Conservation (phyloP, 2,797 vertebrate genomes). For the Cyclopterus lumpus region DNA sequence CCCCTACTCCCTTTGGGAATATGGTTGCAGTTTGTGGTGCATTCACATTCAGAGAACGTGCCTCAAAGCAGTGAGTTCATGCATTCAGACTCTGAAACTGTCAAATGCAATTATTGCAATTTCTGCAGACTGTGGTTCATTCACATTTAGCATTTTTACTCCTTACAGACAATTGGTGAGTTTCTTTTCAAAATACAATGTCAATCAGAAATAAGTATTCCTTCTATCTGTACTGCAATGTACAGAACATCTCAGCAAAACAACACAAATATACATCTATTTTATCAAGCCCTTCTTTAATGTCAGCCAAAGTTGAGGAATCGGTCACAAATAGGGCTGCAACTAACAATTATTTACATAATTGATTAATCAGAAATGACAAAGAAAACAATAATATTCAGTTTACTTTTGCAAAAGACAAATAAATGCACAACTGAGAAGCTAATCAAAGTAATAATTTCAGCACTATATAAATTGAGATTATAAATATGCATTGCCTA, state of each 20-base stretch:
- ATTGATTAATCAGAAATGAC: neutral
- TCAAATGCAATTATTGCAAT: conserved; percentile 39
- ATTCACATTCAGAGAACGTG: conserved; percentile 56
- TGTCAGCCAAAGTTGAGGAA: neutral
- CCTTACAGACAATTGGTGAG: conserved; percentile 1
- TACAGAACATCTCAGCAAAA: neutral
- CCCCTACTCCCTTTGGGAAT: conserved; percentile 36
- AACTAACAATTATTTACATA: neutral
- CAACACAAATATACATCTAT: neutral
- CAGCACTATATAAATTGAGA: neutral
- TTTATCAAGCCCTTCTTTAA: neutral
- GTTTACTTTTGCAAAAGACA: neutral
- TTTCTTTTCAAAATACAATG: conserved; percentile 9
- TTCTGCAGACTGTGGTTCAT: conserved; percentile 32
- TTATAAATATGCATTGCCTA: neutral
- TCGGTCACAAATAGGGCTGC: neutral
- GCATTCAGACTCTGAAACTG: conserved; percentile 24
- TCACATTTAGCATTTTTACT: conserved; percentile 20
- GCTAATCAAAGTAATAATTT: neutral
- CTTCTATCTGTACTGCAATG: neutral
- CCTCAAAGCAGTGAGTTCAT: conserved; percentile 47
- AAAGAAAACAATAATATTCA: neutral
- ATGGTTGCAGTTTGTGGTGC: conserved; percentile 44
- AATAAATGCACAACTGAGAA: neutral
- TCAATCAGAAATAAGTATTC: neutral